Conservation (phyloP, 1,140 invertebrate species). For the Drosophila littoralis region DNA sequence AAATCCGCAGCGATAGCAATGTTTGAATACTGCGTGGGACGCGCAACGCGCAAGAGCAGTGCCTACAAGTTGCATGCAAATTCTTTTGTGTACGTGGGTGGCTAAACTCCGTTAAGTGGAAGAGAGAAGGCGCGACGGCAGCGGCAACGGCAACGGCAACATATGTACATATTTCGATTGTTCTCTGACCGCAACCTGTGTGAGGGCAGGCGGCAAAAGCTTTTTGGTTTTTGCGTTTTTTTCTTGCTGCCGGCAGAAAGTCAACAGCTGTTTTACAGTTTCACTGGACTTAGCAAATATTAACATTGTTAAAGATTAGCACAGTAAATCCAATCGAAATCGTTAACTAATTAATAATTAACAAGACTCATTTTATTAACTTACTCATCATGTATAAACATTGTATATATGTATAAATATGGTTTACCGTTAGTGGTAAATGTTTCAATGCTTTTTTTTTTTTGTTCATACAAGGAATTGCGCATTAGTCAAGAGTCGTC, state of each 20-base stretch:
- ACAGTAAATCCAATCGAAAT: background rate
- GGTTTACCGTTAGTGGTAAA: background rate
- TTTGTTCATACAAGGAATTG: conserved; percentile 5
- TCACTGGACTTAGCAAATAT: background rate
- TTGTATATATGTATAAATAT: background rate
- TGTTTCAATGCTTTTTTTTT: background rate
- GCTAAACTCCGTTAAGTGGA: conserved; percentile 19
- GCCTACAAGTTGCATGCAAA: conserved; percentile 53
- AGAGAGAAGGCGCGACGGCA: conserved; percentile 4
- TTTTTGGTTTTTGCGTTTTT: background rate
- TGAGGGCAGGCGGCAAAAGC: conserved; percentile 30
- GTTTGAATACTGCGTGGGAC: conserved; percentile 42
- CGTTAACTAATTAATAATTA: too few relatives aligned
- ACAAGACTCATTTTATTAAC: background rate
- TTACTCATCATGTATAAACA: background rate
- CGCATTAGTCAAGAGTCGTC: conserved; percentile 3
- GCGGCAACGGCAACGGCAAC: too few relatives aligned
- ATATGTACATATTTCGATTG: conserved; percentile 22
- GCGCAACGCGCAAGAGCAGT: conserved; percentile 33
- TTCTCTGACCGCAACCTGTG: conserved; percentile 55
- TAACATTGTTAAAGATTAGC: background rate
- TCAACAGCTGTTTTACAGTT: conserved; percentile 45
- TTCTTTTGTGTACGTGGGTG: conserved; percentile 41
- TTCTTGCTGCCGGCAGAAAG: conserved; percentile 22
- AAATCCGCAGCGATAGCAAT: conserved; percentile 33